Conservation (phyloP, 1,140 invertebrate species). For the Hermatobates lingyangjiaoensis region DNA sequence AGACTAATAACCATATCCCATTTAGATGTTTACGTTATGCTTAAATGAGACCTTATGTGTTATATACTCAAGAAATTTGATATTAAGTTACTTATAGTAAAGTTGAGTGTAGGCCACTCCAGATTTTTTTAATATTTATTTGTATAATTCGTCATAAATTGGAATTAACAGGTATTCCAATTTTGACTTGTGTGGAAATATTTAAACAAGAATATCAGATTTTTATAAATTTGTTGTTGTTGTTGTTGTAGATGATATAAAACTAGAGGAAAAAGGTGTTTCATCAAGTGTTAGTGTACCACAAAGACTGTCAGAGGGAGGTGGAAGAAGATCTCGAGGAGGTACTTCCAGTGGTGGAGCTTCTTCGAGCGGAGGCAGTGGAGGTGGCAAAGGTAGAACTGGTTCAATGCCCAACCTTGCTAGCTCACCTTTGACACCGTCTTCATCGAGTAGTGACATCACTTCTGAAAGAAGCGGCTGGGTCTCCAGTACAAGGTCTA, state of each 20-base stretch:
- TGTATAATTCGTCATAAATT: too few relatives aligned
- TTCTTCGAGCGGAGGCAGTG: slow-evolving; percentile 12
- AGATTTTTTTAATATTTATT: too few relatives aligned
- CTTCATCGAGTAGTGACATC: slow-evolving; percentile 23
- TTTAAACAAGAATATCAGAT: too few relatives aligned
- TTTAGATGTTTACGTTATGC: too few relatives aligned
- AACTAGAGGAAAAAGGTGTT: neutral
- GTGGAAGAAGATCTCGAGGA: neutral
- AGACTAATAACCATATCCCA: too few relatives aligned
- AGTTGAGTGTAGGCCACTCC: too few relatives aligned
- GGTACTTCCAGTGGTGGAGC: neutral
- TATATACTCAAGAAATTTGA: too few relatives aligned
- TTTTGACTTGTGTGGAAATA: too few relatives aligned
- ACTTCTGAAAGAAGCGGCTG: slow-evolving; percentile 27
- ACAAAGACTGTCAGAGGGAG: slow-evolving; percentile 9
- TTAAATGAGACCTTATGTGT: too few relatives aligned
- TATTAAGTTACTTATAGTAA: too few relatives aligned
- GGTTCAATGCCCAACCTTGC: slow-evolving; percentile 25
- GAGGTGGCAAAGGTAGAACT: neutral
- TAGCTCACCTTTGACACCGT: slow-evolving; percentile 19
- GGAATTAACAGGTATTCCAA: too few relatives aligned
- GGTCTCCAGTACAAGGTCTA: slow-evolving; percentile 25
- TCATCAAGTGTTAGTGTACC: slow-evolving; percentile 5
- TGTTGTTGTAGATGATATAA: slow-evolving; percentile 1
- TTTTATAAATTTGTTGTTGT: too few relatives aligned